Conservation (phyloP, 2,797 vertebrate species). For the Octomys mimax region DNA sequence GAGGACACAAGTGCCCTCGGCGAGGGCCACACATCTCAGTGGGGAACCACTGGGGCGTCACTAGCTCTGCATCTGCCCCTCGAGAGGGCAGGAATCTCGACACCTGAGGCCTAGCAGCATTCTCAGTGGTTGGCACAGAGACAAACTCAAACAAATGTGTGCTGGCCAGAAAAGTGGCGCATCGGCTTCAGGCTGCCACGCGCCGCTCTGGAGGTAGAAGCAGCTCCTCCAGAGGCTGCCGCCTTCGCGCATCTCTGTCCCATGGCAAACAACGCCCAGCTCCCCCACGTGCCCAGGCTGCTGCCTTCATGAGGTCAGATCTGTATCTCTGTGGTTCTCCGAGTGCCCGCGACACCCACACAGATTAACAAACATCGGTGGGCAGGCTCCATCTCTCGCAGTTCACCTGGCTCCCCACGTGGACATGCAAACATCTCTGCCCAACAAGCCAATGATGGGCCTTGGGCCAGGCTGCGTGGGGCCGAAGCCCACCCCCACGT, state of each 20-base stretch:
- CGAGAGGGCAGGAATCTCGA: background rate
- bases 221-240: background rate
- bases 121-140: background rate
- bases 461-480: background rate
- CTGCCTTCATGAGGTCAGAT: background rate
- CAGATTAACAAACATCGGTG: background rate
- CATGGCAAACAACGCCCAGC: background rate
- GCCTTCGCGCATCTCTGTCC: background rate
- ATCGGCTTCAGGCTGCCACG: background rate
- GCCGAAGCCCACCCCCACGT: background rate
- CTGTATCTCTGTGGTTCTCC: background rate
- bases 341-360: background rate
- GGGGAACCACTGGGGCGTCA: background rate
- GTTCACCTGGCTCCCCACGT: background rate
- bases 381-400: background rate
- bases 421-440: background rate
- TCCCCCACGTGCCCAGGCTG: background rate
- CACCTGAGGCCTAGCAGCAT: background rate
- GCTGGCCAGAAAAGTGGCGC: background rate
- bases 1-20: background rate
- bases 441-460: background rate
- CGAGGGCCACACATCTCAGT: background rate
- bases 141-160: background rate
- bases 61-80: background rate
- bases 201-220: background rate